Evolutionary conservation across 1,140 invertebrate genomes (phyloP).

Genomic region (Tetramorium simillimum): DNA sequence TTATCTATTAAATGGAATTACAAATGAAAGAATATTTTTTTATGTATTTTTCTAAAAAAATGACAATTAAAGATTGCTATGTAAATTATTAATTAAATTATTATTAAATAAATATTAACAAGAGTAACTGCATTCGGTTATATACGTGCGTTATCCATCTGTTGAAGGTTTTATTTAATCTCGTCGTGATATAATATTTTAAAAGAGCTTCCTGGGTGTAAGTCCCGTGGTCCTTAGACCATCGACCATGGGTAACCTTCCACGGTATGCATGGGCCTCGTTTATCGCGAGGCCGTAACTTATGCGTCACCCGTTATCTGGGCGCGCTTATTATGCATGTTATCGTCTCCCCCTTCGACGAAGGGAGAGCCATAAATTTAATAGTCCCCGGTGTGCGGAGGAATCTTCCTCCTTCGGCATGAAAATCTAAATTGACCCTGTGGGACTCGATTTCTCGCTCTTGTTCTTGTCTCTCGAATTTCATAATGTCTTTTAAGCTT

Average conservation of each 20-base stretch:
- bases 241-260: conserved; percentile 55
- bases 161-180: conserved; percentile 4
- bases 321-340: conserved; percentile 73
- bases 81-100: conserved; percentile 1
- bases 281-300: conserved; percentile 76
- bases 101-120: not conserved
- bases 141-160: not conserved
- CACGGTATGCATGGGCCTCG: conserved; percentile 41
- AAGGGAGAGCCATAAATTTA: conserved; percentile 76
- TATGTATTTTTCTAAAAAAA: not conserved
- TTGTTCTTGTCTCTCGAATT: not conserved
- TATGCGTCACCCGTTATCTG: conserved; percentile 76
- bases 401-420: conserved; percentile 52
- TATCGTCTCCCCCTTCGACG: conserved; percentile 74
- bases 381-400: conserved; percentile 54
- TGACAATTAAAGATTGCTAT: not conserved
- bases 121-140: not conserved
- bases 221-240: not conserved
- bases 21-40: not conserved
- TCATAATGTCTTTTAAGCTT: not conserved
- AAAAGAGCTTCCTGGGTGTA: not conserved
- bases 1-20: not conserved
- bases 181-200: not conserved
- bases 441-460: conserved; percentile 36
- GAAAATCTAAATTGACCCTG: conserved; percentile 67